Conservation (phyloP, 1,140 invertebrate genomes). For the Rhysida immarginata region DNA sequence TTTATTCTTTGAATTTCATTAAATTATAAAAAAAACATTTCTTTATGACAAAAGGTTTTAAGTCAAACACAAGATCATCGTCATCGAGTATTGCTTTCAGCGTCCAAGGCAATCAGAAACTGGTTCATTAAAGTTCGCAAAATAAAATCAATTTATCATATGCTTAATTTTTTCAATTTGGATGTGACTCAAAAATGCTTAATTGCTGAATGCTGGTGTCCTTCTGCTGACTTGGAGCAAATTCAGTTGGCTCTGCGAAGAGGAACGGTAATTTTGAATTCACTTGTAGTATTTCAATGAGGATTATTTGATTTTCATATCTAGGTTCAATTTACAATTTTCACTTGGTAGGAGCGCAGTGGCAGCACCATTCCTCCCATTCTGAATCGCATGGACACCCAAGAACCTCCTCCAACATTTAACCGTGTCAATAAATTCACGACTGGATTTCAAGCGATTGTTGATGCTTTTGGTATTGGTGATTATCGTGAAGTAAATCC, state of each 20-base stretch:
- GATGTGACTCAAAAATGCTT: too few species aligned
- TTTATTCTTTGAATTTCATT: background rate
- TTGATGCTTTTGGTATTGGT: conserved; percentile 38
- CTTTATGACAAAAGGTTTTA: conserved; percentile 4
- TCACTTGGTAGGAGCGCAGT: conserved; percentile 34
- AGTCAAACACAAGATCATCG: too few species aligned
- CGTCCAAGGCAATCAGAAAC: too few species aligned
- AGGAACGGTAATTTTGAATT: background rate
- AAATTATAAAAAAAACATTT: too few species aligned
- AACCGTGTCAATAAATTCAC: conserved; percentile 41
- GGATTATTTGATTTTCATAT: background rate
- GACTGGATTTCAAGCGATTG: conserved; percentile 34
- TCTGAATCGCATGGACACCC: conserved; percentile 32
- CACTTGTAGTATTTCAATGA: background rate
- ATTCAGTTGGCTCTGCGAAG: too few species aligned
- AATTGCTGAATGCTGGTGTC: too few species aligned
- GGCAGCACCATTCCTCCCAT: too few species aligned
- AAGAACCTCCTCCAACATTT: conserved; percentile 30
- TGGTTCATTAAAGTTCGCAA: too few species aligned
- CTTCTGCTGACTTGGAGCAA: too few species aligned
- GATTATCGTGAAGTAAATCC: conserved; percentile 37
- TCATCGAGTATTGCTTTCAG: too few species aligned
- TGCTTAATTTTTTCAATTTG: too few species aligned
- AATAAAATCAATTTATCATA: too few species aligned
- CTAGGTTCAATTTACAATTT: conserved; percentile 23